Percentiles rank a stretch among this genome's conserved stretches.
phyloP scores from a whole-genome alignment of 2,797 vertebrate species.

The Amniataba percoides region DNA sequence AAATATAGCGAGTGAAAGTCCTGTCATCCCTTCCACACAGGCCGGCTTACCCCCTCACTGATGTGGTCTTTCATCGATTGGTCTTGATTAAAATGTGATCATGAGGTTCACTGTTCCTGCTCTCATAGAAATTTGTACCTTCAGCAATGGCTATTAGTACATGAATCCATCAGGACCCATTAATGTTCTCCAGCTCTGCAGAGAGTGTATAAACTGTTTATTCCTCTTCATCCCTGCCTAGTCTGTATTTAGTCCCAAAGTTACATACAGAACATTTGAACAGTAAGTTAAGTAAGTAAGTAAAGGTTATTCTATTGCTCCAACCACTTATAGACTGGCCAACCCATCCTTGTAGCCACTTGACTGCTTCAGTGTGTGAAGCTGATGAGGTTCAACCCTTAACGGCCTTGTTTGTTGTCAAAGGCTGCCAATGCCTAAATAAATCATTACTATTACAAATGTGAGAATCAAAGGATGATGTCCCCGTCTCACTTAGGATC shows the following conservation, averaged over 20 bases:
- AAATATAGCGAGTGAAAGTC: no score
- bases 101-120: background rate
- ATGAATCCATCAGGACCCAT: constrained; percentile 14
- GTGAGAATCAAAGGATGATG: background rate
- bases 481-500: background rate
- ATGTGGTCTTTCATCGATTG: background rate
- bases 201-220: constrained; percentile 12
- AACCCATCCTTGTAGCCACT: background rate
- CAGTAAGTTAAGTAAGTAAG: no score
- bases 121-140: constrained; percentile 11
- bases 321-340: constrained; percentile 21
- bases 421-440: background rate
- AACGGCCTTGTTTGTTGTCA: background rate
- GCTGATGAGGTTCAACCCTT: background rate
- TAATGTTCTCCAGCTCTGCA: background rate
- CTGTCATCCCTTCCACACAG: background rate
- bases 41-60: background rate
- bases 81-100: background rate
- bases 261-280: no score
- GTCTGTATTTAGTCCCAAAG: no score
- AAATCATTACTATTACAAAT: background rate
- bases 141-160: constrained; percentile 7
- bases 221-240: constrained; percentile 19
- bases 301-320: background rate
- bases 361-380: background rate